Percentiles rank a stretch among this genome's conserved stretches.
Evolutionary conservation across 2,888 invertebrate species (phyloP).

Genomic region (Yponomeuta cagnagella): DNA sequence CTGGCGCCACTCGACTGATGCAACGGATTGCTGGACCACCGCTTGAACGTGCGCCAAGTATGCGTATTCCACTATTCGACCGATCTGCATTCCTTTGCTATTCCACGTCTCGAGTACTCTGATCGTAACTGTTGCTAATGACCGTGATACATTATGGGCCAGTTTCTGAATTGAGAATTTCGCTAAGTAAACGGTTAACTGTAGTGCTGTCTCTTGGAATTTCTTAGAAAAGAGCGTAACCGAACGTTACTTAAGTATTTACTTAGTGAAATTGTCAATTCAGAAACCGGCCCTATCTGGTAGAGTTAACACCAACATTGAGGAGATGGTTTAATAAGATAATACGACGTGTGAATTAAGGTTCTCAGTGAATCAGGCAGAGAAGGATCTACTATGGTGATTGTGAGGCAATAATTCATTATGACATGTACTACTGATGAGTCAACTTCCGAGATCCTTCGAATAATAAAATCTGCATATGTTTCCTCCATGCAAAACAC

Average conservation of each 20-base stretch:
- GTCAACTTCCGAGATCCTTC: neutral
- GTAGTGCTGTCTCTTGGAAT: too few species aligned
- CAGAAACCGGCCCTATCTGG: neutral
- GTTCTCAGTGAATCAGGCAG: neutral
- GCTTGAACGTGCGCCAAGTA: slow-evolving; percentile 35
- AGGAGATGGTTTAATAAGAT: neutral
- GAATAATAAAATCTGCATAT: neutral
- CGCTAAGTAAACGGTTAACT: too few species aligned
- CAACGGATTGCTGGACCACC: slow-evolving; percentile 24
- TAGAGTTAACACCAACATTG: neutral
- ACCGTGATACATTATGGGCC: neutral
- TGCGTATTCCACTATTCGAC: slow-evolving; percentile 24
- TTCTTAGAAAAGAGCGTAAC: too few species aligned
- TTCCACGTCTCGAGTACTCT: neutral
- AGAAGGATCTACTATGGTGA: neutral
- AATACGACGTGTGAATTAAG: neutral
- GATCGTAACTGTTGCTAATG: neutral
- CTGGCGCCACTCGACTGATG: slow-evolving; percentile 19
- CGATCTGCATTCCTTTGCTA: slow-evolving; percentile 20
- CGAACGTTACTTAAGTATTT: too few species aligned
- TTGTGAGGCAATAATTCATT: neutral
- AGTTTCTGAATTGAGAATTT: too few species aligned
- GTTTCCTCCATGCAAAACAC: neutral
- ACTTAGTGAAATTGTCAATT: too few species aligned
- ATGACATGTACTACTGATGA: neutral